These are phyloP conservation scores for Drosophila putrida DNA, from an alignment of 2,888 invertebrate genomes.

Conservation along the genomic window DNA sequence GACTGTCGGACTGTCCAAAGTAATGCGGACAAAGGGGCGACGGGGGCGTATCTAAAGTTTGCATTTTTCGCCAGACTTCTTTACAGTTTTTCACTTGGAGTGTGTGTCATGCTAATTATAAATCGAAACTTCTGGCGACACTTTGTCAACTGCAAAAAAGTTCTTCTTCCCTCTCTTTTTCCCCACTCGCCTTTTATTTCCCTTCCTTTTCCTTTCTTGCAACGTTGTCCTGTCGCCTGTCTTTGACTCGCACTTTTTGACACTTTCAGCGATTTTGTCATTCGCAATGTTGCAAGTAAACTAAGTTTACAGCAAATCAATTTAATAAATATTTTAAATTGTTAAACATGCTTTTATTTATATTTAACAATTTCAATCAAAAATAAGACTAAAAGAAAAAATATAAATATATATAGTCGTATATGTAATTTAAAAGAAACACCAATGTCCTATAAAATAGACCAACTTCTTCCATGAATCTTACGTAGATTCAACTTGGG, in stretches of 20 bases:
- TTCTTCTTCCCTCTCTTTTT: slow-evolving; percentile 13
- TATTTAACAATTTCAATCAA: not conserved
- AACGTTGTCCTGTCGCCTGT: slow-evolving; percentile 10
- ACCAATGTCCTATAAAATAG: not conserved
- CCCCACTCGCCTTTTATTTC: not conserved
- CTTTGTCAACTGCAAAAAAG: slow-evolving; percentile 75
- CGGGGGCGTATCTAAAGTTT: slow-evolving; percentile 41
- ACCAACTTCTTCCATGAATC: not conserved
- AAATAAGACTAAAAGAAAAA: too few relatives aligned
- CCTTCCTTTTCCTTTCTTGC: not conserved
- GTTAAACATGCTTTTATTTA: slow-evolving; percentile 9
- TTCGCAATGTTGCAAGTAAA: slow-evolving; percentile 54
- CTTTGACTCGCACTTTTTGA: slow-evolving; percentile 59
- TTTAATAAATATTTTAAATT: slow-evolving; percentile 38
- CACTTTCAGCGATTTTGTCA: slow-evolving; percentile 56
- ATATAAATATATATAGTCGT: not conserved
- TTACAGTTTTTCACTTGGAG: slow-evolving; percentile 64
- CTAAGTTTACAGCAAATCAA: slow-evolving; percentile 57
- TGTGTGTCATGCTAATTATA: slow-evolving; percentile 80
- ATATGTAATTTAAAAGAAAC: too few relatives aligned
- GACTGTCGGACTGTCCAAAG: slow-evolving; percentile 6
- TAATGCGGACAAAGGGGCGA: not conserved
- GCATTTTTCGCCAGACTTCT: slow-evolving; percentile 67
- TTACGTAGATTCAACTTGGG: too few relatives aligned
- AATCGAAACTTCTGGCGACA: slow-evolving; percentile 79